These are phyloP conservation scores for Hermatobates lingyangjiaoensis DNA, from an alignment of 1,140 invertebrate species.

Conservation along the genomic window DNA sequence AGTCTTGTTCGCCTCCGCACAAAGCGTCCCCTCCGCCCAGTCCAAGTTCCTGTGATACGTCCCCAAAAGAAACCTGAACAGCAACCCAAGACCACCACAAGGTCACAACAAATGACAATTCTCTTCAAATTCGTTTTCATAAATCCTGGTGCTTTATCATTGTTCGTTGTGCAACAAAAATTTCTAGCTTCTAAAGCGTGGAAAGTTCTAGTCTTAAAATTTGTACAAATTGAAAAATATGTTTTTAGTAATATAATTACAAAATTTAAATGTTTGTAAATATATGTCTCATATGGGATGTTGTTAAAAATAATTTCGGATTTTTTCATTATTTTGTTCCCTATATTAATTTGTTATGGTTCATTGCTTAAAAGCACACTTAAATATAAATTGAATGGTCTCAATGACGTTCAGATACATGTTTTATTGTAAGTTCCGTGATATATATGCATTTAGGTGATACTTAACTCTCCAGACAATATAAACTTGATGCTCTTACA, in stretches of 20 bases:
- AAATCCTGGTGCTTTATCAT: background rate
- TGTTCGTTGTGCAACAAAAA: background rate
- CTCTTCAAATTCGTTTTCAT: background rate
- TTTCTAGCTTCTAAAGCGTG: background rate
- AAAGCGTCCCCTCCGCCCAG: too few relatives aligned
- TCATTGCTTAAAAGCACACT: too few relatives aligned
- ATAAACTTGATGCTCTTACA: too few relatives aligned
- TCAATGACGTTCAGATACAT: too few relatives aligned
- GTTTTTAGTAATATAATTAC: background rate
- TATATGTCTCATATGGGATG: background rate
- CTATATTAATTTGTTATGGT: too few relatives aligned
- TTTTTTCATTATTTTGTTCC: too few relatives aligned
- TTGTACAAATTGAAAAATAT: background rate
- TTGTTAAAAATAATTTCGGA: too few relatives aligned
- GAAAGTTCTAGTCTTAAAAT: constrained; percentile 1
- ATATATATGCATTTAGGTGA: too few relatives aligned
- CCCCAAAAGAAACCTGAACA: background rate
- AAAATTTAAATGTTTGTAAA: background rate
- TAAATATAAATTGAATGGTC: too few relatives aligned
- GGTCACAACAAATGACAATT: background rate
- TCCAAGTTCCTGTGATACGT: background rate
- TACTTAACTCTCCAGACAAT: too few relatives aligned
- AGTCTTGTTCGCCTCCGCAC: background rate
- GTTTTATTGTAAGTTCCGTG: too few relatives aligned
- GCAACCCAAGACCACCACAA: background rate